A percentile compares a stretch with the other conserved stretches of the same genome.
These are phyloP conservation scores for Ctenopoma kingsleyae DNA, from an alignment of 2,797 vertebrate genomes.

Conservation along the genomic window DNA sequence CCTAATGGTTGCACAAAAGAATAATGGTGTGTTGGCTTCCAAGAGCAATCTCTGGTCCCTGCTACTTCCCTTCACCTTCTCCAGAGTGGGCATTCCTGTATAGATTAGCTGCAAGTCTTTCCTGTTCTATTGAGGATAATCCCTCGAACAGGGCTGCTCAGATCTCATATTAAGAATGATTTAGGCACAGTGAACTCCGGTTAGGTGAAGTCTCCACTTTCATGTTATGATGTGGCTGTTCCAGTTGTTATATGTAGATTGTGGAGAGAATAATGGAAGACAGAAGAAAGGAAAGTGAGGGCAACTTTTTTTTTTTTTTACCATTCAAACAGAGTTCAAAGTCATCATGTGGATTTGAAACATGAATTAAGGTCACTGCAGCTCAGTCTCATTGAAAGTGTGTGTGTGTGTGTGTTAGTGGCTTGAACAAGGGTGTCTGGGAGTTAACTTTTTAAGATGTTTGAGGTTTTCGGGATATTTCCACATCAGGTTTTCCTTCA, in stretches of 20 bases:
- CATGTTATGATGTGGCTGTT: slow-evolving; percentile 75
- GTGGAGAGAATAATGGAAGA: slow-evolving; percentile 54
- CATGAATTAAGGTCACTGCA: slow-evolving; percentile 67
- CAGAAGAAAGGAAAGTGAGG: slow-evolving; percentile 49
- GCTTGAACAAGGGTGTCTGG: slow-evolving; percentile 42
- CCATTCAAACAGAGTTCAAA: slow-evolving; percentile 75
- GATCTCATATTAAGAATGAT: slow-evolving; percentile 78
- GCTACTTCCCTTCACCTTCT: slow-evolving; percentile 80
- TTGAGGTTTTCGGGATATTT: slow-evolving; percentile 68
- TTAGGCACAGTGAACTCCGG: slow-evolving; percentile 78
- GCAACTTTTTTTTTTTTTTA: slow-evolving; percentile 11
- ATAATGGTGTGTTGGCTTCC: slow-evolving; percentile 65
- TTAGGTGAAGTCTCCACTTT: slow-evolving; percentile 73
- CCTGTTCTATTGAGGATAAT: slow-evolving; percentile 84
- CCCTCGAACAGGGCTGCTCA: slow-evolving; percentile 68
- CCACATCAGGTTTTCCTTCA: slow-evolving; percentile 65
- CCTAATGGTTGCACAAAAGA: slow-evolving; percentile 70
- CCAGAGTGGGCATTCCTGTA: slow-evolving; percentile 81
- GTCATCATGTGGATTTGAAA: slow-evolving; percentile 67
- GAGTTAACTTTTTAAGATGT: slow-evolving; percentile 61
- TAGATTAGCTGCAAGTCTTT: slow-evolving; percentile 87
- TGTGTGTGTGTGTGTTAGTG: slow-evolving; percentile 27
- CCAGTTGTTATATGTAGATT: slow-evolving; percentile 60
- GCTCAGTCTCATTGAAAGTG: slow-evolving; percentile 42
- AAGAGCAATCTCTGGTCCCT: slow-evolving; percentile 72